Evolutionary conservation across 2,888 invertebrate species (phyloP), one percentile per base, ranked within the genome.

Genomic region (Chrysolina americana): DNA sequence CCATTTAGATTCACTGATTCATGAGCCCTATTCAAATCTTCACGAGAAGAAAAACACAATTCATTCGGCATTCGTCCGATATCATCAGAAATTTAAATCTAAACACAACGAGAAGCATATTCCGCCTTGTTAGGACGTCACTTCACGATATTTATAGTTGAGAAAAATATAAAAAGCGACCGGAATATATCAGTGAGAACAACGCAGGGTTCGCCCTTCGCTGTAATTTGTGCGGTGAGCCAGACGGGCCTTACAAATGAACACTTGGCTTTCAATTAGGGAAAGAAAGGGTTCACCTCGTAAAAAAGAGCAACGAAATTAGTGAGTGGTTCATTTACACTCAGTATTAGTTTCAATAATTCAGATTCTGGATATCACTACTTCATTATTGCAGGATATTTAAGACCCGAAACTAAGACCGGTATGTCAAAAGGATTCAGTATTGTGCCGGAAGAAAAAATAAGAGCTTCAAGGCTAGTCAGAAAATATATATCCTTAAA

Each of bases 251-350:
- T 70, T 50, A 21, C 48, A 70, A 64, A 70, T 63, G 70, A 70
- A 64, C 63, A 62, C 50, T 63, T n/a, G n/a, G 50, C 23, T 64
- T 70, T 70, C 28, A 70, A 70, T 70, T 70, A 69, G 19, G 53
- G 17, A 69, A 62, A 63, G 36, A 44, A 47, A 48, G 47, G 17
- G 48, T n/a, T 50, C 47, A 48, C 13, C 2, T 28, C 28, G 28
- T 53, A 19, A 19, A 4, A 11, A 17, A 19, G 11, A 19, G 19
- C 2, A 28, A 28, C 5, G 28, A 28, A 5, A 28, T 2, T 28
- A 28, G 28, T 5, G 28, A 28, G 5, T 3, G 28, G 28, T 28
- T 28, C 28, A 28, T 28, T 28, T 28, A 5, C 28, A 28, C 28
- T 28, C 28, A 3, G 28, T 28, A 28, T 28, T 28, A 28, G 2